These are phyloP conservation scores for Virgularia gustaviana DNA, from an alignment of 92 coral and sea anemone genomes.

Conservation along the genomic window DNA sequence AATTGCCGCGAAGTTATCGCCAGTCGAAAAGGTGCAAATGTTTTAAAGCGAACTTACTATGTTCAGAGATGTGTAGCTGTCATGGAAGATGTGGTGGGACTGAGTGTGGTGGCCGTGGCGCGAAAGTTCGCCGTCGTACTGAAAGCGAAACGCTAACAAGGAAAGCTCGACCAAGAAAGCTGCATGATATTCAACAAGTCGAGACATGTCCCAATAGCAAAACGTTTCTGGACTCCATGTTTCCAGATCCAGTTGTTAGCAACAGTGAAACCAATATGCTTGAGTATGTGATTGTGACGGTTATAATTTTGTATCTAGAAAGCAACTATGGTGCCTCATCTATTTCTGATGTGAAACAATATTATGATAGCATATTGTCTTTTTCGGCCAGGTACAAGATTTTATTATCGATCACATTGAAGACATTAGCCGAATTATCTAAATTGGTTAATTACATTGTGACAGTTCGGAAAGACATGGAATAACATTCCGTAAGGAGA, in stretches of 20 bases:
- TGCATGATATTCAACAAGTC: conserved; percentile 34
- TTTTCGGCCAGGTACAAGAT: background rate
- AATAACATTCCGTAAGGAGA: no score
- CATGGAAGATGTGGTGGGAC: conserved; percentile 40
- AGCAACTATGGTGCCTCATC: background rate
- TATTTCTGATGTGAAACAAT: background rate
- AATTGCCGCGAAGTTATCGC: no score
- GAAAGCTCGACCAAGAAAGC: conserved; percentile 36
- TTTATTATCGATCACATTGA: background rate
- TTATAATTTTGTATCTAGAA: conserved; percentile 3
- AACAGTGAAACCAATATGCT: conserved; percentile 26
- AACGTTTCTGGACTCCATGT: conserved; percentile 32
- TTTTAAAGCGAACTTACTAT: conserved; percentile 19
- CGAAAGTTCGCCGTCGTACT: no score
- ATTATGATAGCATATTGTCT: background rate
- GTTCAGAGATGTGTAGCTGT: conserved; percentile 40
- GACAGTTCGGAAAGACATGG: background rate
- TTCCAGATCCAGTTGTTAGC: conserved; percentile 21
- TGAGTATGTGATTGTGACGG: conserved; percentile 38
- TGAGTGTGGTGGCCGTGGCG: no score
- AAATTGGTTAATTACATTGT: no score
- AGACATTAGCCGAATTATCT: background rate
- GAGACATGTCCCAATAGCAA: conserved; percentile 1
- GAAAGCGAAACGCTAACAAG: background rate
- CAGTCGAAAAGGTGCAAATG: conserved; percentile 36